Percentiles rank a stretch among this genome's conserved stretches.
Evolutionary conservation across 2,113 vertebrate species (phyloP).

Genomic region (Dermatemys mawii): DNA sequence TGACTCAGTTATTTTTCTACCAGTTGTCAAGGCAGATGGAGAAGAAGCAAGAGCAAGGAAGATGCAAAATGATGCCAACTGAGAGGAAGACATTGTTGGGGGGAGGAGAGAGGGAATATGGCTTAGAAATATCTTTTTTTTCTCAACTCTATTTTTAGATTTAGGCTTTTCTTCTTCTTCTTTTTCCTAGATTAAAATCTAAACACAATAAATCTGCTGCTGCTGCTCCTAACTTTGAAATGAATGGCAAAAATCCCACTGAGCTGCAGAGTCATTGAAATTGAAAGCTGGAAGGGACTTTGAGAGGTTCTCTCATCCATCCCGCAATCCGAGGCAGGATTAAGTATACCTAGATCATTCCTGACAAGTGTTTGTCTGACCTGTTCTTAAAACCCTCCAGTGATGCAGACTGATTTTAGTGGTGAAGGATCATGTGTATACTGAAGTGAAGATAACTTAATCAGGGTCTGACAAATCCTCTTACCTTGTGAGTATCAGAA

Average conservation of each 20-base stretch:
- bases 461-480: not conserved
- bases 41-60: constrained; percentile 1
- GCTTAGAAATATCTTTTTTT: not conserved
- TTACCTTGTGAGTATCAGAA: not conserved
- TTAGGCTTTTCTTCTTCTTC: not conserved
- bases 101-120: not conserved
- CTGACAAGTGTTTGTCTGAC: not conserved
- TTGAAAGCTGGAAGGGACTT: not conserved
- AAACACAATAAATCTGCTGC: not conserved
- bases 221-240: not conserved
- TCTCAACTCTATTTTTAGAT: not conserved
- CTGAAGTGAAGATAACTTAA: not conserved
- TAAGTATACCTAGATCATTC: not conserved
- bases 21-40: not conserved
- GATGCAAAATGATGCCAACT: not conserved
- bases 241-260: not conserved
- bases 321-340: not conserved
- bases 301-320: not conserved
- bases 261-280: not conserved
- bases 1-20: not conserved
- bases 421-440: not conserved
- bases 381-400: not conserved
- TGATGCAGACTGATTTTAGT: not conserved
- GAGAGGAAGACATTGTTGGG: not conserved
- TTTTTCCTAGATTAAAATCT: not conserved